These are phyloP conservation scores for Nematopogon swammerdamellus DNA, from an alignment of 2,888 invertebrate genomes.

Conservation along the genomic window DNA sequence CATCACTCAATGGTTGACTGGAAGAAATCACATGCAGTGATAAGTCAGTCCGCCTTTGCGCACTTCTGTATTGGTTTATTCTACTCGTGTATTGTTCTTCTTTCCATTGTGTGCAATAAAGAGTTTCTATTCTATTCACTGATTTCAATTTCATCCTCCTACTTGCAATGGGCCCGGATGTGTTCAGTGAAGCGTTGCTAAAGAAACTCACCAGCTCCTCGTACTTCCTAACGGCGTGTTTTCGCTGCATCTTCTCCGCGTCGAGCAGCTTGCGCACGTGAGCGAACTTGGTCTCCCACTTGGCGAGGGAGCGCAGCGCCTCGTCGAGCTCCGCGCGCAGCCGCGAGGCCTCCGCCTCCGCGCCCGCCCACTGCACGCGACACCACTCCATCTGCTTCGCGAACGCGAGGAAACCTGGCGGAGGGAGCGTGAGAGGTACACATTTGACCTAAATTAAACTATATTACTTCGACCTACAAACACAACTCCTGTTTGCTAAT, in stretches of 20 bases:
- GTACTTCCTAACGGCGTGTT: conserved; percentile 68
- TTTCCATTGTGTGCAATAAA: too few relatives aligned
- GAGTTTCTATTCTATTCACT: too few relatives aligned
- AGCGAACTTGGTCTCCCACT: conserved; percentile 76
- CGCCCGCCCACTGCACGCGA: conserved; percentile 64
- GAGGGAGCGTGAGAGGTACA: conserved; percentile 11
- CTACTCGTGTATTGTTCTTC: too few relatives aligned
- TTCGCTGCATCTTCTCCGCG: conserved; percentile 69
- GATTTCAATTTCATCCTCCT: too few relatives aligned
- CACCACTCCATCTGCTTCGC: conserved; percentile 70
- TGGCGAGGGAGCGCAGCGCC: conserved; percentile 67
- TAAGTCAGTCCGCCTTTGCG: too few relatives aligned
- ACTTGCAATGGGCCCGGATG: too few relatives aligned
- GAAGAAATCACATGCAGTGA: too few relatives aligned
- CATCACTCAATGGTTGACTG: too few relatives aligned
- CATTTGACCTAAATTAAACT: neutral
- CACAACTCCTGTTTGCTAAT: neutral
- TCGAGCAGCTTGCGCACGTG: conserved; percentile 79
- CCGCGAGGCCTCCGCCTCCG: conserved; percentile 69
- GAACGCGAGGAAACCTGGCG: conserved; percentile 71
- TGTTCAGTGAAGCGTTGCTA: too few relatives aligned
- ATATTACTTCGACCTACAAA: neutral
- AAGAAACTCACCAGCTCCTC: conserved; percentile 66
- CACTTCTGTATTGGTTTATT: too few relatives aligned
- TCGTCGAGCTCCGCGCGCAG: conserved; percentile 69